phyloP scores from a whole-genome alignment of 2,797 vertebrate genomes.

The Taenioides sp. region DNA sequence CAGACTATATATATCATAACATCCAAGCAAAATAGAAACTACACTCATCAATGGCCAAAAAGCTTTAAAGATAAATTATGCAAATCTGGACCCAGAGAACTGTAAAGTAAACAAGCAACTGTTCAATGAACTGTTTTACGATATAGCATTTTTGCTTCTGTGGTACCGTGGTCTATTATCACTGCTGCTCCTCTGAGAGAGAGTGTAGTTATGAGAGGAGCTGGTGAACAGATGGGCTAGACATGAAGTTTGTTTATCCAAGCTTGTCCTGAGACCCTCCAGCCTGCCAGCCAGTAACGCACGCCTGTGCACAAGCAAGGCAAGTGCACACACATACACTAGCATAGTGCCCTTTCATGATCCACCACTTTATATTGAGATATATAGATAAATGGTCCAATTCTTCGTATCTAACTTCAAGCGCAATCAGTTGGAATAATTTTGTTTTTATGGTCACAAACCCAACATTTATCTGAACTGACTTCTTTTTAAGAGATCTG shows the following conservation, averaged over 20 bases:
- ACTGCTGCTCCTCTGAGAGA: conserved; percentile 53
- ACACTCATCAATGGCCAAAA: conserved; percentile 48
- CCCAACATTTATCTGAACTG: conserved; percentile 32
- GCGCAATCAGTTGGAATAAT: conserved; percentile 75
- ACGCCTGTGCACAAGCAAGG: conserved; percentile 41
- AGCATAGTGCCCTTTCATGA: conserved; percentile 36
- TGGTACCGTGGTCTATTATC: conserved; percentile 51
- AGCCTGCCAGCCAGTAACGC: conserved; percentile 58
- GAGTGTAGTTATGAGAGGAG: conserved; percentile 59
- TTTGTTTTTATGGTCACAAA: conserved; percentile 55
- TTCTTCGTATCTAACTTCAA: conserved; percentile 72
- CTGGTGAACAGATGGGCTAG: conserved; percentile 69
- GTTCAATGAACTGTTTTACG: conserved; percentile 59
- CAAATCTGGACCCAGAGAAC: conserved; percentile 62
- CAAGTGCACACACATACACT: conserved; percentile 11
- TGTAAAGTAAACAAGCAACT: conserved; percentile 63
- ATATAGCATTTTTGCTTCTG: conserved; percentile 50
- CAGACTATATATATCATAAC: conserved; percentile 37
- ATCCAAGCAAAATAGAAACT: conserved; percentile 46
- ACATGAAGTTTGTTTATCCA: conserved; percentile 71
- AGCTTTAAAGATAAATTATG: conserved; percentile 55
- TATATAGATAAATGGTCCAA: conserved; percentile 55
- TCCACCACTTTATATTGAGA: conserved; percentile 67
- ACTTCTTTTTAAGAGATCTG: conserved; percentile 43
- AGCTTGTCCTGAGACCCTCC: conserved; percentile 75